A percentile compares a stretch with the other conserved stretches of the same genome.
Evolutionary conservation across 2,888 invertebrate species (phyloP).

Genomic region (Coenonympha arcania): DNA sequence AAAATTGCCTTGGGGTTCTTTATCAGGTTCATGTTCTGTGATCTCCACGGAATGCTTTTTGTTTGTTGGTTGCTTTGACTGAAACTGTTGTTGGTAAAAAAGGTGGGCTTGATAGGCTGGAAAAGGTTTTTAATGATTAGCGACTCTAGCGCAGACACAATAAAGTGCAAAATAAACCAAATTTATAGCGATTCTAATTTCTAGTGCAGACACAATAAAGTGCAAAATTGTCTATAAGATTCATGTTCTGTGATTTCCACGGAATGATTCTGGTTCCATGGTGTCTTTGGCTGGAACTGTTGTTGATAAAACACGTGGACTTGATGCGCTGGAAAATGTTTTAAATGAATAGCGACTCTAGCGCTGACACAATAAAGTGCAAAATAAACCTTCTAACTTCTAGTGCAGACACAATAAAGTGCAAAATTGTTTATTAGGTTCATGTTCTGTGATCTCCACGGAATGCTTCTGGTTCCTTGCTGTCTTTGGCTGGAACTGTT

Average conservation of each 20-base stretch:
- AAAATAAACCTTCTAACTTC: no score
- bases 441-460: constrained; percentile 23
- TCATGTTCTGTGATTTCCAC: constrained; percentile 24
- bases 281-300: not conserved
- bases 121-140: no score
- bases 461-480: constrained; percentile 1
- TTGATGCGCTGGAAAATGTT: not conserved
- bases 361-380: no score
- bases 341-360: no score
- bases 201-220: no score
- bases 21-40: constrained; percentile 19
- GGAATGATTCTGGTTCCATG: not conserved
- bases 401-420: no score
- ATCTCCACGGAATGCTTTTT: constrained; percentile 19
- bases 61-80: not conserved
- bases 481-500: not conserved
- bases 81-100: not conserved
- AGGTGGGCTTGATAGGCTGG: not conserved
- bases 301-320: not conserved
- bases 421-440: no score
- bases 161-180: no score
- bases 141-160: no score
- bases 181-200: no score
- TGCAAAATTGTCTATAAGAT: no score
- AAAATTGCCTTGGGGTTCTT: constrained; percentile 3